These are phyloP conservation scores for Carettochelys insculpta DNA, from an alignment of 2,113 vertebrate species.

Conservation along the genomic window DNA sequence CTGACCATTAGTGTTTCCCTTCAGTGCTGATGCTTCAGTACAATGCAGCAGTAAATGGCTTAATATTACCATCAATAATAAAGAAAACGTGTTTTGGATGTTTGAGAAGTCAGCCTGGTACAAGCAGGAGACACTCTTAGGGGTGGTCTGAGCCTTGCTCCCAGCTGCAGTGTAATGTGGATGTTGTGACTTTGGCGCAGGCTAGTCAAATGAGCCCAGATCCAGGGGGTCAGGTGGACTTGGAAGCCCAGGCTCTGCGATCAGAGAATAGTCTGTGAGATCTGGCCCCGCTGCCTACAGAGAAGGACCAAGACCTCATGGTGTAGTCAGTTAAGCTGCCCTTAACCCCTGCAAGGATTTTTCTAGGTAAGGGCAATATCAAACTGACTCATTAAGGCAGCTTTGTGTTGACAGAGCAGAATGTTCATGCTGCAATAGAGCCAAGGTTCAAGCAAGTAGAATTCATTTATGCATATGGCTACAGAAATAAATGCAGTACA, in stretches of 20 bases:
- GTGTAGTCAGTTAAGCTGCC: not conserved
- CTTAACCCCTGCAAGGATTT: not conserved
- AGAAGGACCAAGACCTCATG: not conserved
- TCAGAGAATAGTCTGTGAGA: not conserved
- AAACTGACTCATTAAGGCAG: not conserved
- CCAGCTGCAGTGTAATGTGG: no score
- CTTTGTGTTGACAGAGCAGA: not conserved
- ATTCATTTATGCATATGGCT: not conserved
- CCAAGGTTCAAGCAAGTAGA: not conserved
- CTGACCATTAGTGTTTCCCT: not conserved
- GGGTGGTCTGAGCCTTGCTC: no score
- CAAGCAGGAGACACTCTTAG: not conserved
- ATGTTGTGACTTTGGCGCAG: not conserved
- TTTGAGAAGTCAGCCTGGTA: not conserved
- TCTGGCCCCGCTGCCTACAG: not conserved
- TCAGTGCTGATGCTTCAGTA: not conserved
- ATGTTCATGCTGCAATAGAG: not conserved
- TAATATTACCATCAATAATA: not conserved
- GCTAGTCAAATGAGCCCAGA: not conserved
- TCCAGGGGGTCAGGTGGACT: not conserved
- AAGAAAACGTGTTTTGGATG: not conserved
- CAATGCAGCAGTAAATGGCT: not conserved
- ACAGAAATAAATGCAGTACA: not conserved
- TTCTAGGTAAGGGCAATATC: not conserved
- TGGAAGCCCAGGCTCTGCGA: not conserved